These are phyloP conservation scores for Biston betularia DNA, from an alignment of 2,888 invertebrate species.

Conservation along the genomic window DNA sequence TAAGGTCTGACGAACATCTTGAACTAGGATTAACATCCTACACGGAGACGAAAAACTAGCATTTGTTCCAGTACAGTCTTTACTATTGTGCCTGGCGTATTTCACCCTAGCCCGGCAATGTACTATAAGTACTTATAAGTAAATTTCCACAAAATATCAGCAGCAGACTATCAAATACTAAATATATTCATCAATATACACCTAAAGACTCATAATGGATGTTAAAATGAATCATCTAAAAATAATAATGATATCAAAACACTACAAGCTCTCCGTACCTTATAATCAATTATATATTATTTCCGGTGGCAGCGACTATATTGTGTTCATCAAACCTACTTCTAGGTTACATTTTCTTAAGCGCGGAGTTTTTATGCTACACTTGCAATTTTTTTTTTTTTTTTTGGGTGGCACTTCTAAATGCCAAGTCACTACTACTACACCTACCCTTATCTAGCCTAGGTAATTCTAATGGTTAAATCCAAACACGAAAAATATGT, in stretches of 20 bases:
- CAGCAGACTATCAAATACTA: constrained; percentile 9
- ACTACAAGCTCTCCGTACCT: constrained; percentile 34
- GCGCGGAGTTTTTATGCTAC: background rate
- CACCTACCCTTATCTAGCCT: too few relatives aligned
- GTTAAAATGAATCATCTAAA: constrained; percentile 23
- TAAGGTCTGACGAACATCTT: constrained; percentile 12
- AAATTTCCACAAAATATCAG: constrained; percentile 6
- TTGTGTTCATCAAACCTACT: constrained; percentile 10
- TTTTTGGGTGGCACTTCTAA: too few relatives aligned
- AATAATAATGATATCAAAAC: constrained; percentile 31
- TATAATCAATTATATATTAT: constrained; percentile 27
- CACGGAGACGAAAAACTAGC: background rate
- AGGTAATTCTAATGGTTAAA: too few relatives aligned
- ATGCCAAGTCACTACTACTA: too few relatives aligned
- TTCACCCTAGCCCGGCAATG: background rate
- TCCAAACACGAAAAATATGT: too few relatives aligned
- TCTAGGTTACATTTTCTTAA: constrained; percentile 12
- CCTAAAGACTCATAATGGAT: constrained; percentile 1
- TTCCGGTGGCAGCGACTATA: constrained; percentile 16
- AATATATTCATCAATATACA: background rate
- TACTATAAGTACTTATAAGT: background rate
- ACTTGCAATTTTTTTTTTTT: too few relatives aligned
- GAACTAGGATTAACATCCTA: constrained; percentile 1
- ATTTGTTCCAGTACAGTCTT: too few relatives aligned
- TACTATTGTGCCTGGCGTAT: too few relatives aligned